Evolutionary conservation across 2,797 vertebrate genomes (phyloP), one percentile per base, ranked within the genome.

Genomic region (Argyrosomus regius): DNA sequence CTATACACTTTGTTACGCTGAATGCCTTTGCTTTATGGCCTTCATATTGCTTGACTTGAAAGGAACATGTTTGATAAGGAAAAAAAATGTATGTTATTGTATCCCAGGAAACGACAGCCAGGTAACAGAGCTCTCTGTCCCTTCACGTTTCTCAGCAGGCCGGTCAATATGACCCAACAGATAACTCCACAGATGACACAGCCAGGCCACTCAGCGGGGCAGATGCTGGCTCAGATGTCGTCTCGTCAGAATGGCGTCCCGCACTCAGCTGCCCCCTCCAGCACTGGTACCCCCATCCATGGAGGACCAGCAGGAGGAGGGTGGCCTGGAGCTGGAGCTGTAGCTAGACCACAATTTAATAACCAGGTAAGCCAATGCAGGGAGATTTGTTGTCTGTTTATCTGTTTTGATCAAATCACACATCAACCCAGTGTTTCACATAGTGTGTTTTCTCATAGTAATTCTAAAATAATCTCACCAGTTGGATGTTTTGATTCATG

Each of bases 211-310:
- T 93, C 97, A 0, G 94, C 97, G 0, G 96, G 97, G 3, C 97
- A 97, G 79, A 96, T 98, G 88, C 65, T 99, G 12, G 91, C 96
- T 2, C 98, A 98, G 90, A 97, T 99, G 70, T 97, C 98, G 70
- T 97, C 98, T 0, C 96, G 96, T 39, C 98, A 98, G 90, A 95
- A 91, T 7, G 88, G 90, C 61, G 85, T 93, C 68, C 95, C 77
- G 10, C 95, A 97, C 58, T 78, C 97, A 0, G 96, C 95, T 31
- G 88, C 76, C 91, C 95, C 14, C 80, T 93, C 72, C 85, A 97
- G 78, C 88, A 91, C 95, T 0, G 95, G 92, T 90, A 96, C 96
- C 59, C 95, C 98, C 0, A 95, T 97, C 10, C 98, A 97, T 80
- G 92, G 63, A 57, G 91, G 92, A 9, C 92, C 90, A 59, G 43